phyloP scores from a whole-genome alignment of 1,140 invertebrate species.

The Sycobia sp. region DNA sequence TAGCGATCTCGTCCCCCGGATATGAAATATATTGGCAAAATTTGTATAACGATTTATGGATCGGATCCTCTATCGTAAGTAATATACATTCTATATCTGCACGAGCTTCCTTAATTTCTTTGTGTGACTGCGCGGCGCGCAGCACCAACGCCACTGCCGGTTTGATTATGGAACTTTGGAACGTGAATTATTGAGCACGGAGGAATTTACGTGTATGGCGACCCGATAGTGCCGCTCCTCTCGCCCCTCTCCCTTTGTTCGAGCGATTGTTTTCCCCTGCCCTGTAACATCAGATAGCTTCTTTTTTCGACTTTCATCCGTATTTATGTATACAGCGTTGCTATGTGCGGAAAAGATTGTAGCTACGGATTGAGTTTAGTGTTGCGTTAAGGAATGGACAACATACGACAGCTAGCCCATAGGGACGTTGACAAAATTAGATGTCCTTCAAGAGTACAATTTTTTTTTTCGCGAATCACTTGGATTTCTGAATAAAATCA shows the following conservation, averaged over 20 bases:
- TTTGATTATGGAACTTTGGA: conserved; percentile 20
- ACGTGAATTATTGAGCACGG: conserved; percentile 3
- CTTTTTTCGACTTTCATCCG: too few relatives aligned
- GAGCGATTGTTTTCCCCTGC: neutral
- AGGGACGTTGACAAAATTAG: too few relatives aligned
- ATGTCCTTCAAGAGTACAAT: too few relatives aligned
- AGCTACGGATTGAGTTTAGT: neutral
- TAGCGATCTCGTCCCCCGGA: too few relatives aligned
- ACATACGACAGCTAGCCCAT: too few relatives aligned
- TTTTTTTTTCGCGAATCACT: too few relatives aligned
- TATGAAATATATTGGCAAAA: conserved; percentile 3
- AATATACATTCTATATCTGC: too few relatives aligned
- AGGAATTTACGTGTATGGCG: neutral
- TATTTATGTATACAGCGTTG: too few relatives aligned
- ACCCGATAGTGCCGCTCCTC: neutral
- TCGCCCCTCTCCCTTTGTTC: neutral
- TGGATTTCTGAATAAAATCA: too few relatives aligned
- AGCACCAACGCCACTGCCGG: neutral
- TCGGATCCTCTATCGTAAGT: neutral
- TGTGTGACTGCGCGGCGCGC: too few relatives aligned
- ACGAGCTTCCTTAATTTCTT: too few relatives aligned
- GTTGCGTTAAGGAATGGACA: too few relatives aligned
- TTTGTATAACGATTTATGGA: neutral
- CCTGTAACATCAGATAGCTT: neutral
- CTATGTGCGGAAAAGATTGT: neutral